Evolutionary conservation across 2,113 vertebrate genomes (phyloP).

Genomic region (Petrocephalus microphthalmus): DNA sequence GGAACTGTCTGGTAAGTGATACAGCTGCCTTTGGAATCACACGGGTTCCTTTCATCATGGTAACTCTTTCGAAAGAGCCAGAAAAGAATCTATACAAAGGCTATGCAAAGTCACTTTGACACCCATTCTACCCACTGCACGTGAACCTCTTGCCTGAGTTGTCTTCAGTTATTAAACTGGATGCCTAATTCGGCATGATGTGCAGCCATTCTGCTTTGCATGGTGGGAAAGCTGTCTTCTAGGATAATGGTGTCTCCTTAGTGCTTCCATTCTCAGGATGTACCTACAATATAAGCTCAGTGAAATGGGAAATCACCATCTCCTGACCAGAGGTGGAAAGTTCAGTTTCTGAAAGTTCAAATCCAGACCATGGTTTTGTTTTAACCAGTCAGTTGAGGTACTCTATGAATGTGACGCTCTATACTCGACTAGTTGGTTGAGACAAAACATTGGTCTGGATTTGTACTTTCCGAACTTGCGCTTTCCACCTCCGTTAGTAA

Average conservation of each 20-base stretch:
- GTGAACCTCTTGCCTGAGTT: background rate
- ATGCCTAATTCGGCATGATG: background rate
- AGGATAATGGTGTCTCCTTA: background rate
- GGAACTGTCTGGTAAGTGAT: slow-evolving; percentile 71
- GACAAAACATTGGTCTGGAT: background rate
- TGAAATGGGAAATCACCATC: background rate
- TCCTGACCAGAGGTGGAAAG: background rate
- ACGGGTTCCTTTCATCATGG: background rate
- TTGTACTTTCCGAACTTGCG: background rate
- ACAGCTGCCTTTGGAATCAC: background rate
- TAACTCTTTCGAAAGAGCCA: background rate
- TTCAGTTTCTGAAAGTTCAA: background rate
- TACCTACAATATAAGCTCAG: background rate
- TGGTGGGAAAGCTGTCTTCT: background rate
- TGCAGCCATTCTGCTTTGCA: background rate
- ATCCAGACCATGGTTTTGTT: background rate
- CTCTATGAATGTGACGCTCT: background rate
- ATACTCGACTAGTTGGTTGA: background rate
- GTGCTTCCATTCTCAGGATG: background rate
- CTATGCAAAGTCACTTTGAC: background rate
- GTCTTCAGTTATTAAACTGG: background rate
- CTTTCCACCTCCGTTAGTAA: background rate
- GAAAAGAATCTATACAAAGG: background rate
- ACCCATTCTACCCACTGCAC: background rate
- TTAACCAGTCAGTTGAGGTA: background rate